A percentile compares a stretch with the other conserved stretches of the same genome.
These are phyloP conservation scores for Parnassius glacialis DNA, from an alignment of 2,888 invertebrate genomes.

Conservation along the genomic window DNA sequence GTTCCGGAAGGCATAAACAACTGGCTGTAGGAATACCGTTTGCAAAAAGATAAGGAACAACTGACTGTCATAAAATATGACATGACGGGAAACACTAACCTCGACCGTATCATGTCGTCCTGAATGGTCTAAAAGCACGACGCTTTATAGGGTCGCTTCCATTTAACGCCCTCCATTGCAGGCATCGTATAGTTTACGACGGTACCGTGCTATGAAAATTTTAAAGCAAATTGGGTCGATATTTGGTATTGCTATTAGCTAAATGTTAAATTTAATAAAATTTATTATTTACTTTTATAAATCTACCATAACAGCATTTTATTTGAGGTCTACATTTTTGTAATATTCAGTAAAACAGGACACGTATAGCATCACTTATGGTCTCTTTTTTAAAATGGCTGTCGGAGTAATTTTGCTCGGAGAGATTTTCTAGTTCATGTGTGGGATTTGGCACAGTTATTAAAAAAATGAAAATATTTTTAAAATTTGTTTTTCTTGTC, in stretches of 20 bases:
- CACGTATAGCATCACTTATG: too few relatives aligned
- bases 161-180: conserved; percentile 12
- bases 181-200: conserved; percentile 14
- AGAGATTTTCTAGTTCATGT: too few relatives aligned
- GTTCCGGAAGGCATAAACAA: conserved; percentile 23
- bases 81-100: conserved; percentile 22
- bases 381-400: too few relatives aligned
- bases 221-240: conserved; percentile 14
- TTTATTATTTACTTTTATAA: too few relatives aligned
- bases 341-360: too few relatives aligned
- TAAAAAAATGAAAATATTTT: too few relatives aligned
- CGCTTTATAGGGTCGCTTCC: conserved; percentile 12
- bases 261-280: background rate
- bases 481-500: too few relatives aligned
- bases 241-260: conserved; percentile 1
- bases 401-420: too few relatives aligned
- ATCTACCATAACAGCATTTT: too few relatives aligned
- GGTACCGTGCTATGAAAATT: conserved; percentile 11
- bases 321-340: too few relatives aligned
- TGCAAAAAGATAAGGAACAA: conserved; percentile 23
- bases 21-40: conserved; percentile 5
- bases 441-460: too few relatives aligned
- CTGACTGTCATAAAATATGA: conserved; percentile 24
- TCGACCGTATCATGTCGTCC: conserved; percentile 16
- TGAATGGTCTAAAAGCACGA: conserved; percentile 15